Base-by-base conservation (phyloP, 2,113 vertebrate species). In the Amblyornis subalaris region DNA sequence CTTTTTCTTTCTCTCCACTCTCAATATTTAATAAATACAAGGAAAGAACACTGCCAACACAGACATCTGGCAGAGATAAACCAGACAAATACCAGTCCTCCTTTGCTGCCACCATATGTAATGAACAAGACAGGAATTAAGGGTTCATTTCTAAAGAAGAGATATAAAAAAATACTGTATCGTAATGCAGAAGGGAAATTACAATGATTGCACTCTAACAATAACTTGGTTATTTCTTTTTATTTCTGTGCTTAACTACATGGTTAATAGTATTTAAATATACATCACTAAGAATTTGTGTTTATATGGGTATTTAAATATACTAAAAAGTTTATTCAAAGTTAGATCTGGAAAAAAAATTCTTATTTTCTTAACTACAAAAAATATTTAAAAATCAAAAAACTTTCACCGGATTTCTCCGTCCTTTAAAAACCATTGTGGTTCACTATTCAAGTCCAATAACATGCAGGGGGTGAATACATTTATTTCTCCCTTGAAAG, bases 361-460 rank as follows among this genome's bases (percentile, higher is more conserved):
- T 45, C 25, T 11, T 65, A 13, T 65, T 75, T 85, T 85, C 25
- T 58, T 53, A 35, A n/a, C 24, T 67, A 17, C 5, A 85, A 58
- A 70, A 57, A 2, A 23, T 3, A n/a, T 82, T 15, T 25, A 25
- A 66, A 89, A 81, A 14, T 0, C 5, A 23, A 61, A 71, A 23
- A 61, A 11, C 0, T 19, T 20, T 57, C 38, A 21, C 3, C 3
- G 42, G 23, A 16, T 60, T 54, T 67, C 4, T 70, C 11, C 11
- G 4, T 72, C 18, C 33, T 53, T 50, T 75, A 47, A 64, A 72
- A 88, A 12, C 6, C 26, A 10, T 12, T 0, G 0, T 7, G 3
- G 7, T 29, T 75, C 26, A 35, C 35, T 60, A 2, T 51, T 55
- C 31, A 60, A 22, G 10, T 42, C 26, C 12, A 54, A 12, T 45